A percentile compares a stretch with the other conserved stretches of the same genome.
Conservation (phyloP, 2,888 invertebrate species). For the Erynnis tages region DNA sequence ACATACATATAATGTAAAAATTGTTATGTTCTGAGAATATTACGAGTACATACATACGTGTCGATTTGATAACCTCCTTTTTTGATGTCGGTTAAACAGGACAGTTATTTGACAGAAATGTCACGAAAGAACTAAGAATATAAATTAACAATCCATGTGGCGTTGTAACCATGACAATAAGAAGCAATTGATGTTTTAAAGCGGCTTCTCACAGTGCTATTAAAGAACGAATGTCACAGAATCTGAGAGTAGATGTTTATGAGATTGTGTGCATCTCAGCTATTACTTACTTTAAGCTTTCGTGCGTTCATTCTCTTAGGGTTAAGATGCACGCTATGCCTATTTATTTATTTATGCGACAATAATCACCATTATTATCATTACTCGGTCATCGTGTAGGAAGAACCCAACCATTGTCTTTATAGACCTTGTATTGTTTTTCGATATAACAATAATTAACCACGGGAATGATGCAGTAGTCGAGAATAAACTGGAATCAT, state of each 20-base stretch:
- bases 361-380: constrained; percentile 33
- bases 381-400: constrained; percentile 26
- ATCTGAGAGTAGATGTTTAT: neutral
- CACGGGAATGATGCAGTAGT: no score
- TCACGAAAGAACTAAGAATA: no score
- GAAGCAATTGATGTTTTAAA: neutral
- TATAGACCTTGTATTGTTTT: constrained; percentile 9
- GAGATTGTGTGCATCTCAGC: constrained; percentile 5
- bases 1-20: no score
- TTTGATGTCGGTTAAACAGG: no score
- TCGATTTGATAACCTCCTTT: no score
- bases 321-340: constrained; percentile 5
- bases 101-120: no score
- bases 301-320: neutral
- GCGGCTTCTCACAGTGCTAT: neutral
- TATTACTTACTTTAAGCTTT: constrained; percentile 5
- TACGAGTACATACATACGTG: no score
- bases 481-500: no score
- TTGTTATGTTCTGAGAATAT: no score
- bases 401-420: constrained; percentile 32
- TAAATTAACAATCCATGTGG: neutral
- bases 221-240: constrained; percentile 1
- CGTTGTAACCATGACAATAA: neutral
- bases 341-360: constrained; percentile 30
- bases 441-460: neutral